These are phyloP conservation scores for Oryzias woworae DNA, from an alignment of 2,113 vertebrate species.

Conservation along the genomic window DNA sequence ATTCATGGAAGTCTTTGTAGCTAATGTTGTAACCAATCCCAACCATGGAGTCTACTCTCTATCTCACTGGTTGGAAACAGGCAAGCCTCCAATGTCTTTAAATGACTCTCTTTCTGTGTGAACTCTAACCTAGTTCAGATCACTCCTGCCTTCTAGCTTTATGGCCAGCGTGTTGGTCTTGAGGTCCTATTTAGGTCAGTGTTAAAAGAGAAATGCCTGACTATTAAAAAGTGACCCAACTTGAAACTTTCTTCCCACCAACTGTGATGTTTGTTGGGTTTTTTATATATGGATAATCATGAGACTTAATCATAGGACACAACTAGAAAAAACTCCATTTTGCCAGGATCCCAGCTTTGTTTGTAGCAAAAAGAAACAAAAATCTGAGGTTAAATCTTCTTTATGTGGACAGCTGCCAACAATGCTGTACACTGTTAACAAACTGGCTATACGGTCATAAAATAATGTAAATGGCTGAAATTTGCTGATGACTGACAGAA, in stretches of 20 bases:
- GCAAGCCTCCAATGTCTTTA: conserved; percentile 65
- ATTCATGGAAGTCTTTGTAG: conserved; percentile 57
- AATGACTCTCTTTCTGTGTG: conserved; percentile 49
- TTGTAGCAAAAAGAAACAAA: neutral
- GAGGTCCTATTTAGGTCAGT: conserved; percentile 23
- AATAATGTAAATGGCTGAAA: neutral
- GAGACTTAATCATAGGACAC: no score
- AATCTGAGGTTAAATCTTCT: neutral
- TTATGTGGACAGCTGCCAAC: neutral
- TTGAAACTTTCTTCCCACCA: neutral
- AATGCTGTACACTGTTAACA: neutral
- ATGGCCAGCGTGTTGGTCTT: conserved; percentile 20
- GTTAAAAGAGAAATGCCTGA: conserved; percentile 4
- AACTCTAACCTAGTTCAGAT: conserved; percentile 58
- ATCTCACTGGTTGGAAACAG: conserved; percentile 67
- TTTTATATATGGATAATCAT: neutral
- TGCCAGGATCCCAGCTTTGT: neutral
- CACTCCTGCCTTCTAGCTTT: conserved; percentile 31
- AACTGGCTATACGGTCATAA: neutral
- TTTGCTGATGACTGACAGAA: neutral
- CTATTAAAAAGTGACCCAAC: conserved; percentile 11
- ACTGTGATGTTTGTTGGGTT: neutral
- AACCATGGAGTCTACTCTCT: conserved; percentile 51
- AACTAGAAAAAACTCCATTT: neutral
- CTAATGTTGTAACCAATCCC: conserved; percentile 70